Base-by-base conservation (phyloP, 2,888 invertebrate genomes). In the Polyommatus icarus region DNA sequence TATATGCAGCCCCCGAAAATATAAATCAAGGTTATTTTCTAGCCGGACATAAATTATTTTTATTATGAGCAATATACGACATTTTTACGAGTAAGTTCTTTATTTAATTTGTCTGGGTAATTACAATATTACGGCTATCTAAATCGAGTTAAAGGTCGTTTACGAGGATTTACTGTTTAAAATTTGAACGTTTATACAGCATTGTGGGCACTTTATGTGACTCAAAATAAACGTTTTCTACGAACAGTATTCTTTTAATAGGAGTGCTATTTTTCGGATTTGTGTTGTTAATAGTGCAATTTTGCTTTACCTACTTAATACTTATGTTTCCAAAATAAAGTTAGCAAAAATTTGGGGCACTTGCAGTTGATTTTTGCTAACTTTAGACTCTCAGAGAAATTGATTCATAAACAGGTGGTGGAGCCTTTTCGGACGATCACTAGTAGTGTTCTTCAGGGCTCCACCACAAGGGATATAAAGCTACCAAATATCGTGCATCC, bases 91-190 rank as follows among this genome's bases (percentile, higher is more conserved):
- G 67, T 18, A 15, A 15, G 32, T 67, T 29, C 15, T 67, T 67
- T 32, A 67, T 67, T 67, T 67, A 67, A 67, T 67, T 29, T 67
- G 67, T 32, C 67, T 67, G 67, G 67, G 67, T 67, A 67, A 67
- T 67, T 67, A 67, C 24, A 61, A 12, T 67, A 67, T 29, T 67
- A 67, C 15, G 67, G 67, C 67, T 67, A 15, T 67, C 29, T 32
- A 67, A 67, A 67, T 67, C 29, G 29, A 67, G 67, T 67, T 32
- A 67, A 18, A 67, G 67, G 29, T 32, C 67, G 67, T 67, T 67
- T 40, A 20, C 40, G 40, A 50, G 20, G 46, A 50, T 73, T 73
- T 20, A 50, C 73, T 73, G 73, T 73, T 73, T 73, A 46, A 29
- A 73, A 46, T 50, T 73, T 20, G 10, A 73, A 73, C 40, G 12